Evolutionary conservation across 2,797 vertebrate species (phyloP), one percentile per base, ranked within the genome.

Genomic region (Triplophysa yarkandensis): DNA sequence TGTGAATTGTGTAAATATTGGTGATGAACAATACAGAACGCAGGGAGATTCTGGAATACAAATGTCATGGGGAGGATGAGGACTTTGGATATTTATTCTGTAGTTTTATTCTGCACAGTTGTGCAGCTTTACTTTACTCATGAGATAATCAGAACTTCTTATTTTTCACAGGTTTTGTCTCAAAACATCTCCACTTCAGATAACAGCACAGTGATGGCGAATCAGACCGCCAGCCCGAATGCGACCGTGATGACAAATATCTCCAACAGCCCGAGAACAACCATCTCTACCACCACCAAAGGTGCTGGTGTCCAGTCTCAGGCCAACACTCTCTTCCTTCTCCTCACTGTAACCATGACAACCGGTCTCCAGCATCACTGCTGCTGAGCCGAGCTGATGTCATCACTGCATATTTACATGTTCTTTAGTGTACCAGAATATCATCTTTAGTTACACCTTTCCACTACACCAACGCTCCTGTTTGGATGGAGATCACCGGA

Each of bases 321-420:
- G 10, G 86, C 92, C 13, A 82, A 87, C 76, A 80, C 86, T 62
- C 83, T 90, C 66, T 88, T 92, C 81, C 71, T 93, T 81, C 78
- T 91, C 60, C 44, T 89, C 63, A 85, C 87, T 10, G 8, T 94
- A 74, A 46, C 90, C 79, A 70, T 94, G 84, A 92, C 85, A 0
- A 77, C 93, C 82, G 91, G 90, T 84, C 83, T 95, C 74, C 85
- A 96, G 77, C 93, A 93, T 74, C 87, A 89, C 88, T 93, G 87
- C 89, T 96, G 93, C 84, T 98, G 92, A 95, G 75, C 11, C 50
- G 60, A 58, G 52, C 66, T 61, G 75, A 70, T n/a, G 21, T 71
- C 46, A 23, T 32, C 36, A 30, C 36, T 34, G 39, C 23, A 21
- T 52, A 72, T 46, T 48, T 58, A 39, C 17, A 44, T 17, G 77